Conservation (phyloP, 1,140 invertebrate genomes). For the Pogonognathellus flavescens region DNA sequence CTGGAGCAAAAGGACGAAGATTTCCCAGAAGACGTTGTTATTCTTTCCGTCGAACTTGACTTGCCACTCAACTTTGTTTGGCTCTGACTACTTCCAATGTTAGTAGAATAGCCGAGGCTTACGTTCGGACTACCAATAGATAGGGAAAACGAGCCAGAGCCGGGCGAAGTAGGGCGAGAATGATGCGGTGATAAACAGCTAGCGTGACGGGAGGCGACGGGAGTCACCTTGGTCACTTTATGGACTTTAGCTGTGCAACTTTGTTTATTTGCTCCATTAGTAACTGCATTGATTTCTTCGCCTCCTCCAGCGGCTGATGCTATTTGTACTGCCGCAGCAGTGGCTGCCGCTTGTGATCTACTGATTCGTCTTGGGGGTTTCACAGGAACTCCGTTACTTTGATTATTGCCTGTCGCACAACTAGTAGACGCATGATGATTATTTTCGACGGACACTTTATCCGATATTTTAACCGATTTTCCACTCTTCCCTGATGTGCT, state of each 20-base stretch:
- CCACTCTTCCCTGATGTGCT: slow-evolving; percentile 39
- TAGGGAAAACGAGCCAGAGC: slow-evolving; percentile 42
- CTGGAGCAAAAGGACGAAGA: slow-evolving; percentile 20
- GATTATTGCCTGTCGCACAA: slow-evolving; percentile 9
- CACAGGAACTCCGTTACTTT: slow-evolving; percentile 38
- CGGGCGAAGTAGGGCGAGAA: slow-evolving; percentile 58
- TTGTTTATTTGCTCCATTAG: slow-evolving; percentile 4
- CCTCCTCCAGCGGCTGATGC: neutral
- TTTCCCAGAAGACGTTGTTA: slow-evolving; percentile 53
- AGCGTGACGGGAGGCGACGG: slow-evolving; percentile 61
- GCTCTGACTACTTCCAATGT: neutral
- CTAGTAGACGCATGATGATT: neutral
- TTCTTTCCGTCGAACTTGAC: slow-evolving; percentile 41
- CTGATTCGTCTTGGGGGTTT: slow-evolving; percentile 72
- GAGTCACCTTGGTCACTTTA: slow-evolving; percentile 58
- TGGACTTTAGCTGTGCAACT: slow-evolving; percentile 33
- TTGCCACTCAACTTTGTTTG: slow-evolving; percentile 29
- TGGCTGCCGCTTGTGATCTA: slow-evolving; percentile 73
- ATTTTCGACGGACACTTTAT: slow-evolving; percentile 47
- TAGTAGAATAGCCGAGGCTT: slow-evolving; percentile 6
- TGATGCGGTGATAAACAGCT: slow-evolving; percentile 63
- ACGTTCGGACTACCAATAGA: slow-evolving; percentile 9
- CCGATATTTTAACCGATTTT: slow-evolving; percentile 63
- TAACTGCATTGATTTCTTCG: slow-evolving; percentile 25
- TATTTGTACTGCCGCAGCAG: slow-evolving; percentile 53